Evolutionary conservation across 1,140 invertebrate species (phyloP).

Genomic region (Lepidurus arcticus): DNA sequence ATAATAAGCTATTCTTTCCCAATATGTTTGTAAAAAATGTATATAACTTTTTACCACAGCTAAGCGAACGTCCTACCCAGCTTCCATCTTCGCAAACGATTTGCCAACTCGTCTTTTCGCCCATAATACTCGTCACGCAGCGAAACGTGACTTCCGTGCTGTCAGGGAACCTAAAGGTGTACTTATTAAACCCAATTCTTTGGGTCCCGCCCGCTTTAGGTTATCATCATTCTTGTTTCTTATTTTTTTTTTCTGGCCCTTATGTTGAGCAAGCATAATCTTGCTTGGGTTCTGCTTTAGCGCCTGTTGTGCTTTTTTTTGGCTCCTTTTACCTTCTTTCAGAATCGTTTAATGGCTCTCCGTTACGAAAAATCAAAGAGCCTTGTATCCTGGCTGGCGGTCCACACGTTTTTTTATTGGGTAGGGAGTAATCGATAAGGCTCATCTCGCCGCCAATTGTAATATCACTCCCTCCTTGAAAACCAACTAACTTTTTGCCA

Average conservation of each 20-base stretch:
- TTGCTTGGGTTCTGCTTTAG: background rate
- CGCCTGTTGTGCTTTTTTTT: background rate
- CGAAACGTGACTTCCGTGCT: constrained; percentile 73
- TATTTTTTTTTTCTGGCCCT: background rate
- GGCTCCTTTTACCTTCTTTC: constrained; percentile 39
- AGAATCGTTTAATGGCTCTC: constrained; percentile 46
- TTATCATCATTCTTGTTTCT: constrained; percentile 15
- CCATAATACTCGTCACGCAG: constrained; percentile 69
- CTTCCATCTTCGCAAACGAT: constrained; percentile 73
- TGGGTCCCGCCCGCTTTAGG: background rate
- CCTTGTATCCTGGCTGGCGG: constrained; percentile 62
- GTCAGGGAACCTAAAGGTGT: constrained; percentile 56
- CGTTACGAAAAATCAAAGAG: constrained; percentile 59
- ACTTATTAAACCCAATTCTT: constrained; percentile 14
- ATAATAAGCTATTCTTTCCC: background rate
- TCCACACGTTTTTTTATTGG: constrained; percentile 50
- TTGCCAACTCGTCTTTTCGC: constrained; percentile 71
- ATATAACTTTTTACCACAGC: constrained; percentile 54
- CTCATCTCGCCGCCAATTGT: constrained; percentile 54
- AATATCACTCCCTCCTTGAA: constrained; percentile 56
- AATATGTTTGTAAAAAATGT: background rate
- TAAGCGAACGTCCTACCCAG: constrained; percentile 70
- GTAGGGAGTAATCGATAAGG: constrained; percentile 32
- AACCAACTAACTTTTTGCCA: constrained; percentile 32
- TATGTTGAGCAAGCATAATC: constrained; percentile 12